Base-by-base conservation (phyloP, 2,888 invertebrate species). In the Polydrusus cervinus region DNA sequence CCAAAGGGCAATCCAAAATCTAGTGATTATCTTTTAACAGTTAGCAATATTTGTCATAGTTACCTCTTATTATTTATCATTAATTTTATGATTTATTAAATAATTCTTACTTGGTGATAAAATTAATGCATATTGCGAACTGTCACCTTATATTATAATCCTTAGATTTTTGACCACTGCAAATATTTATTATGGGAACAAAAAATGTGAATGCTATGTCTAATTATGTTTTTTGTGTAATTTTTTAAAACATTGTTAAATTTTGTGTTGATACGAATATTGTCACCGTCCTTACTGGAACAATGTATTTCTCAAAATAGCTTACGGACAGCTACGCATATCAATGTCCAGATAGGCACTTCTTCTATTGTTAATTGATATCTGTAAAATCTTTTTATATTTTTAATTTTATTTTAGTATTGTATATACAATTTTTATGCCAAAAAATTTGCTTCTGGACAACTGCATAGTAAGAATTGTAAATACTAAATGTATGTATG, bases 241-340 rank as follows among this genome's bases (percentile, higher is more conserved):
- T 74, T 61, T 61, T 18, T 30, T 51, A 34, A 61, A 61, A 51
- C 57, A 65, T 65, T 62, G 62, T 74, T 30, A 69, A 64, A 69
- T 61, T 67, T 70, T 77, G 65, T 74, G 73, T 84, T 85, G 84
- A 67, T 67, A 72, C 84, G 84, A 85, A 73, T 73, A 86, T 82
- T 85, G 84, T 84, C 85, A 86, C 86, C 86, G 86, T 87, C 86
- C 86, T 85, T 84, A 82, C 78, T 79, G 80, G 79, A 81, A 81
- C 79, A 79, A 79, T 78, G 78, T 77, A 66, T 62, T 70, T 81
- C 79, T 81, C 79, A 81, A 81, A 80, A 80, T 80, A 80, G 80
- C 79, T 81, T 82, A 81, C 78, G 80, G 83, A 83, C 83, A 83
- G 79, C 83, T 83, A 81, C 82, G 83, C 83, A 82, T 83, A 82